Evolutionary conservation across 2,113 vertebrate species (phyloP).

Genomic region (Sinosuthora webbiana): DNA sequence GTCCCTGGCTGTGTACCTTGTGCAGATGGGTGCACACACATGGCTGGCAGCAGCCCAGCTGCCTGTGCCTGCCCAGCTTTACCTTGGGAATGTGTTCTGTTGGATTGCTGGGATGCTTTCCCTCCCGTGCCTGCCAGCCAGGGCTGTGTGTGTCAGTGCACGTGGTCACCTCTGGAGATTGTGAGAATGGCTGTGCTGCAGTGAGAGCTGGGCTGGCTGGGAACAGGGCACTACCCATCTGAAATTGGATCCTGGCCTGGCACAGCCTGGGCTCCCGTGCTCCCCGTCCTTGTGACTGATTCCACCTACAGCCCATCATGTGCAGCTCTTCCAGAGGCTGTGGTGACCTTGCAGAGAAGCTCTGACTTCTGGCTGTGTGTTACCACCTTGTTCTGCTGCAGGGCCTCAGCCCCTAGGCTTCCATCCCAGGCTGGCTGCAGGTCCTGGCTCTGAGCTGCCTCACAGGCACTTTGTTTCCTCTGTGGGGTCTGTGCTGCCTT

Average conservation of each 20-base stretch:
- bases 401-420: background rate
- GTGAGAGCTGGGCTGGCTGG: background rate
- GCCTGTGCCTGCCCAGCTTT: background rate
- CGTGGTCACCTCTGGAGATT: background rate
- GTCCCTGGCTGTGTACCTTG: background rate
- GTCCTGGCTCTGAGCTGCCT: background rate
- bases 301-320: background rate
- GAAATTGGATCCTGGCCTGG: background rate
- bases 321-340: background rate
- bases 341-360: background rate
- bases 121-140: background rate
- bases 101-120: background rate
- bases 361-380: background rate
- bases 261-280: background rate
- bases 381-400: background rate
- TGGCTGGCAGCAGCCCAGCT: background rate
- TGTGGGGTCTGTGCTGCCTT: background rate
- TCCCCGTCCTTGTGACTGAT: background rate
- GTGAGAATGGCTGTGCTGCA: fast-evolving
- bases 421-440: background rate
- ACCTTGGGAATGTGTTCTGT: background rate
- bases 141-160: background rate
- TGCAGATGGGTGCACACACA: fast-evolving
- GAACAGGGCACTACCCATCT: background rate
- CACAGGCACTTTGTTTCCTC: fast-evolving